Base-by-base conservation (phyloP, 2,797 vertebrate genomes). In the Antennarius maculatus region DNA sequence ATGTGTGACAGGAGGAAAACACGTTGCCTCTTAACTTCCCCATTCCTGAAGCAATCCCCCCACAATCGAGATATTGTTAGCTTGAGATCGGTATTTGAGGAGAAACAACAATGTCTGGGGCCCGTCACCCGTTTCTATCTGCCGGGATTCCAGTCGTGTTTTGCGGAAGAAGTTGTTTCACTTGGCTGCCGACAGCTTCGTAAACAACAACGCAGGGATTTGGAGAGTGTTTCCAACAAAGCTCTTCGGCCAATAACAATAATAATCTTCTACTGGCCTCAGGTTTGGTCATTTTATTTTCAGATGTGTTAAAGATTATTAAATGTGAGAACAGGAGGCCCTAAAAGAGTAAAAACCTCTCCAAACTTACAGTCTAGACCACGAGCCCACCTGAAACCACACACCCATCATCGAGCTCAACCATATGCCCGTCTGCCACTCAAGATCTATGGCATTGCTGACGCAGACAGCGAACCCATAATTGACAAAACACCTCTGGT, bases 161-260 rank as follows among this genome's bases (percentile, higher is more conserved):
- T 89, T 68, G 78, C 69, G 70, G 70, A 86, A 80, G 82, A 86
- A 84, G 54, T 77, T 85, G 83, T 88, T 90, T 89, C 79, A 71
- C 76, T 89, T 90, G 87, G 90, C 86, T 77, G 82, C 78, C 73
- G 74, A 81, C 72, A 77, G 79, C 75, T 82, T 84, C 82, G 87
- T 89, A 86, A 89, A 88, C 86, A 90, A 84, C 81, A 71, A 68
- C 9, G 80, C 80, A 18, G 82, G 71, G 80, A 82, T 61, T 85
- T 79, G 74, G 78, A 78, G 59, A 66, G 65, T 15, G 49, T 83
- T 86, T 88, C 84, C 77, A 69, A 50, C 62, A 7, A 68, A 85
- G 28, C 51, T 46, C 27, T 29, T 54, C 50, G 34, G 80, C 83
- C 84, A 83, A 82, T 17, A 49, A 86, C 75, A 85, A 91, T 71